These are phyloP conservation scores for Aspiorhynchus laticeps DNA, from an alignment of 2,113 vertebrate species.

Conservation along the genomic window DNA sequence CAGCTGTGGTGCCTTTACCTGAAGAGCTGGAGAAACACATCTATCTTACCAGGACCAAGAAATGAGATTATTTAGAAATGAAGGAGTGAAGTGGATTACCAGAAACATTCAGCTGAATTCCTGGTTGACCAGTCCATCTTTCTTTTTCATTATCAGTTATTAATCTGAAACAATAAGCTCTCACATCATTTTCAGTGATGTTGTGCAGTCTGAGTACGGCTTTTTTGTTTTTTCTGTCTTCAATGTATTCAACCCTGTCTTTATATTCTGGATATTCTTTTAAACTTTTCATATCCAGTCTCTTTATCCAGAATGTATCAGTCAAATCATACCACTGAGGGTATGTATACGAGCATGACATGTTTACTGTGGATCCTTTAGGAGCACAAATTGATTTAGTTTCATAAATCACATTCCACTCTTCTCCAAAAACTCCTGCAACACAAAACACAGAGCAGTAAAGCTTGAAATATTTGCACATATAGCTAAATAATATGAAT, in stretches of 20 bases:
- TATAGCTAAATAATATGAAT: neutral
- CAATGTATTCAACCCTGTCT: slow-evolving; percentile 23
- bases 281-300: neutral
- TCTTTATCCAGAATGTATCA: neutral
- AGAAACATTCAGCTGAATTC: neutral
- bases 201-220: neutral
- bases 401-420: neutral
- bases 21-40: neutral
- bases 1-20: neutral
- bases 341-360: slow-evolving; percentile 4
- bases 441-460: neutral
- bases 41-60: neutral
- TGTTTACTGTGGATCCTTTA: slow-evolving; percentile 24
- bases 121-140: neutral
- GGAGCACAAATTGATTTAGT: slow-evolving; percentile 12
- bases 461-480: neutral
- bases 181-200: neutral
- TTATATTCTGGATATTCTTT: neutral
- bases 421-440: neutral
- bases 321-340: neutral
- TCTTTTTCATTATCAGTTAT: accelerated
- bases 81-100: neutral
- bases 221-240: neutral
- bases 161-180: neutral
- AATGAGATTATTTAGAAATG: neutral